A percentile compares a stretch with the other conserved stretches of the same genome.
Conservation (phyloP, 64 coral and sea anemone genomes). For the Dendrophyllia cribrosa region DNA sequence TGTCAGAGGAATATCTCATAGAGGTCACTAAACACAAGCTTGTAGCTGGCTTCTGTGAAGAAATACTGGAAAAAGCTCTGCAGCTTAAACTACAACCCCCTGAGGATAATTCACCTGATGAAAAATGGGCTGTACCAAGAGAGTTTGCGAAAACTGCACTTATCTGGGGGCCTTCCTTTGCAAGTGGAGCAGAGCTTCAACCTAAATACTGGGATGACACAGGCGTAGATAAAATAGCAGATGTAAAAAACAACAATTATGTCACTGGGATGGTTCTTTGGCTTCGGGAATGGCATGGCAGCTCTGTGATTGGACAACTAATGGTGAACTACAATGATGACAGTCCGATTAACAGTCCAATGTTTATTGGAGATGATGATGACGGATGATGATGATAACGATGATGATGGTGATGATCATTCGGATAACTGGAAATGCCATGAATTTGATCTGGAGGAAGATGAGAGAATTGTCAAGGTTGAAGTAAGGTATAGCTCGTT, state of each 20-base stretch:
- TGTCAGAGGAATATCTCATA: constrained; percentile 70
- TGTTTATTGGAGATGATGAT: no score
- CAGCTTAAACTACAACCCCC: not conserved
- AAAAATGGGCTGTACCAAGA: constrained; percentile 49
- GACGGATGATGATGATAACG: constrained; percentile 13
- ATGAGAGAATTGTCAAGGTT: constrained; percentile 83
- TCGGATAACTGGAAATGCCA: not conserved
- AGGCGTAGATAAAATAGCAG: constrained; percentile 32
- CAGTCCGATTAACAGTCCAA: constrained; percentile 19
- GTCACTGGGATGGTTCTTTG: constrained; percentile 90
- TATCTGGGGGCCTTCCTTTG: constrained; percentile 56
- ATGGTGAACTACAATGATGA: constrained; percentile 77
- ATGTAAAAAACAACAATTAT: constrained; percentile 28
- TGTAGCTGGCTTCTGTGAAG: not conserved
- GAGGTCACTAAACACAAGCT: constrained; percentile 15
- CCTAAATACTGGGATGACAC: constrained; percentile 21
- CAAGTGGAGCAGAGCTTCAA: constrained; percentile 37
- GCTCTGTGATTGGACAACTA: constrained; percentile 80
- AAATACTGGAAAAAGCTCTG: constrained; percentile 43
- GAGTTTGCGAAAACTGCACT: constrained; percentile 55
- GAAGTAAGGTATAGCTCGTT: constrained; percentile 80
- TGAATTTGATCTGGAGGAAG: constrained; percentile 71
- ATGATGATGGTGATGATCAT: constrained; percentile 2
- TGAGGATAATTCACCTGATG: not conserved
- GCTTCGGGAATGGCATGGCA: constrained; percentile 89